A percentile compares a stretch with the other conserved stretches of the same genome.
These are phyloP conservation scores for Prunella himalayana DNA, from an alignment of 2,113 vertebrate genomes.

Conservation along the genomic window DNA sequence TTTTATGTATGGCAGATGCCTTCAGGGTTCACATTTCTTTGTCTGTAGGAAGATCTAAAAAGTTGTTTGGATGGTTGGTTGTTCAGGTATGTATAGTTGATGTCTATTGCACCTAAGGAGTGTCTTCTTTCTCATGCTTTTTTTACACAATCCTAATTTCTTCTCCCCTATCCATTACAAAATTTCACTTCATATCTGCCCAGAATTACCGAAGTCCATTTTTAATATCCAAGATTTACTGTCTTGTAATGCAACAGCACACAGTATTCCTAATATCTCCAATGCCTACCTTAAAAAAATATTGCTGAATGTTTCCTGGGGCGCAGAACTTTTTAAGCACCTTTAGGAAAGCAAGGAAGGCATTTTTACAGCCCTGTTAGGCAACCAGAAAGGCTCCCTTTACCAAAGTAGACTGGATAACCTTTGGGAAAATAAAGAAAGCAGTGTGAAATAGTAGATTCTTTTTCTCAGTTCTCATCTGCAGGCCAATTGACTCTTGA, in stretches of 20 bases:
- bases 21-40: not conserved
- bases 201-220: not conserved
- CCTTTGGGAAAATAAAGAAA: not conserved
- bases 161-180: not conserved
- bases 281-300: not conserved
- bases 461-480: not conserved
- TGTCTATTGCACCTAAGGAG: not conserved
- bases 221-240: not conserved
- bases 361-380: not conserved
- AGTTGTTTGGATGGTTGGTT: not conserved
- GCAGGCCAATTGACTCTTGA: not conserved
- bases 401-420: not conserved
- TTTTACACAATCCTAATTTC: not conserved
- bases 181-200: not conserved
- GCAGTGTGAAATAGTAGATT: not conserved
- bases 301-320: not conserved
- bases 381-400: not conserved
- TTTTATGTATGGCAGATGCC: not conserved
- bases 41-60: not conserved
- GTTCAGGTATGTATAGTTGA: not conserved
- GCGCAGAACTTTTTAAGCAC: not conserved
- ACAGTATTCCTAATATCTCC: not conserved
- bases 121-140: rapidly evolving
- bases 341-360: not conserved
- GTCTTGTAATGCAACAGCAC: not conserved